Evolutionary conservation across 2,113 vertebrate genomes (phyloP).

Genomic region (Ramphastos sulfuratus): DNA sequence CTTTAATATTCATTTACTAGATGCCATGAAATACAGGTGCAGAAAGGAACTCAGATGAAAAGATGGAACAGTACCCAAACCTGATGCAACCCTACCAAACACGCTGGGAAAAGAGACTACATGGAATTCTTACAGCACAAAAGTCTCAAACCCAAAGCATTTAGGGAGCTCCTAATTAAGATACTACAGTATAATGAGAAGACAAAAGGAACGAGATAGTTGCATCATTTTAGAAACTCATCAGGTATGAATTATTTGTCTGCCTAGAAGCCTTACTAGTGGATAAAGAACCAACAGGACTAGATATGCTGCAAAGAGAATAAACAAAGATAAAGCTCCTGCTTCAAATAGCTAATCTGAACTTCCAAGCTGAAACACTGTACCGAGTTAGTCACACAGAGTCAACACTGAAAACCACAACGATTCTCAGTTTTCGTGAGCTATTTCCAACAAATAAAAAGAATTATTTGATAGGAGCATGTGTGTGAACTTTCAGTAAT

Average conservation of each 20-base stretch:
- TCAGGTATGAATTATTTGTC: not conserved
- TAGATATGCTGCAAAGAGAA: not conserved
- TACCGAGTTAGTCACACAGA: not conserved
- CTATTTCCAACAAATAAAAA: not conserved
- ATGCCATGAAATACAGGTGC: not conserved
- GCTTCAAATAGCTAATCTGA: not conserved
- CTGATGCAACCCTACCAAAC: not conserved
- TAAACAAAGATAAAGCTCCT: not conserved
- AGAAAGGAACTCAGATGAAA: not conserved
- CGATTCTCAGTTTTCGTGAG: not conserved
- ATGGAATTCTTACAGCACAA: not conserved
- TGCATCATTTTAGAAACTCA: constrained; percentile 5
- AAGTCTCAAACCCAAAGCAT: not conserved
- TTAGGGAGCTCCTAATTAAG: not conserved
- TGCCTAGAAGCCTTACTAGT: not conserved
- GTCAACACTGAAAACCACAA: not conserved
- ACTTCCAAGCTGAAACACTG: not conserved
- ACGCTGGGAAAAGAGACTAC: not conserved
- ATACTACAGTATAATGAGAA: not conserved
- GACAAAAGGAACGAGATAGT: constrained; percentile 1
- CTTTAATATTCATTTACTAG: not conserved
- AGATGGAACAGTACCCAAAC: not conserved
- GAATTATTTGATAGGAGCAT: not conserved
- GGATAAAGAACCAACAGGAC: not conserved
- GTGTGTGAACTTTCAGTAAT: not conserved